phyloP scores from a whole-genome alignment of 2,113 vertebrate species.

The Oreochromis aureus region DNA sequence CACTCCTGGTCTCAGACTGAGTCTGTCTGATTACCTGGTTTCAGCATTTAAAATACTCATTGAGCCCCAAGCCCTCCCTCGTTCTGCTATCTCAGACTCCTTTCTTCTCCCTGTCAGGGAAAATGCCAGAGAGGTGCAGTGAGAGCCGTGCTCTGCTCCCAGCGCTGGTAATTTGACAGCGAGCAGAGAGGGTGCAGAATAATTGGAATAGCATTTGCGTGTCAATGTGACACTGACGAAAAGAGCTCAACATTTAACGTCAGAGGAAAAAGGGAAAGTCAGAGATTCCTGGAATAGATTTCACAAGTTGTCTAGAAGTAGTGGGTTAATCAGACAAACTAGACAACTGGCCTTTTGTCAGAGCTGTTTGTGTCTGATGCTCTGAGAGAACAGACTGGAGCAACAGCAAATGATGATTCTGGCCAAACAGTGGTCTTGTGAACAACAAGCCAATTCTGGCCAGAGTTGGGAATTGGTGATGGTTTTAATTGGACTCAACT shows the following conservation, averaged over 20 bases:
- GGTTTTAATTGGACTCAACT: slow-evolving; percentile 23
- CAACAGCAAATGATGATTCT: slow-evolving; percentile 9
- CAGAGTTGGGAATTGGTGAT: neutral
- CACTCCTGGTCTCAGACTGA: neutral
- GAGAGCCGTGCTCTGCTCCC: slow-evolving; percentile 38
- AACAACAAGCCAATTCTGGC: slow-evolving; percentile 1
- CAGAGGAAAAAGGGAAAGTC: neutral
- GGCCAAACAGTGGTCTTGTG: neutral
- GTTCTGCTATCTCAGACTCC: slow-evolving; percentile 38
- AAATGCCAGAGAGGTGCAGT: slow-evolving; percentile 54
- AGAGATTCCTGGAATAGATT: slow-evolving; percentile 34
- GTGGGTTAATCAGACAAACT: slow-evolving; percentile 60
- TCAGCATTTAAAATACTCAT: slow-evolving; percentile 58
- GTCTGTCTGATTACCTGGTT: slow-evolving; percentile 53
- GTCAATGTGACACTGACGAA: slow-evolving; percentile 53
- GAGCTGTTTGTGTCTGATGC: slow-evolving; percentile 35
- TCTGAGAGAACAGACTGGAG: slow-evolving; percentile 13
- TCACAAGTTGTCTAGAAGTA: slow-evolving; percentile 16
- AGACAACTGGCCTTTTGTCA: slow-evolving; percentile 56
- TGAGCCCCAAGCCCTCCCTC: slow-evolving; percentile 46
- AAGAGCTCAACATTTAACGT: slow-evolving; percentile 41
- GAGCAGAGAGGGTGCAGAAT: slow-evolving; percentile 52
- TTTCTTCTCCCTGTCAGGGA: slow-evolving; percentile 57
- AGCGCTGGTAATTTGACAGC: slow-evolving; percentile 62
- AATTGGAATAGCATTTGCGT: slow-evolving; percentile 70